Evolutionary conservation across 2,888 invertebrate genomes (phyloP).

Genomic region (Dryobotodes eremita): DNA sequence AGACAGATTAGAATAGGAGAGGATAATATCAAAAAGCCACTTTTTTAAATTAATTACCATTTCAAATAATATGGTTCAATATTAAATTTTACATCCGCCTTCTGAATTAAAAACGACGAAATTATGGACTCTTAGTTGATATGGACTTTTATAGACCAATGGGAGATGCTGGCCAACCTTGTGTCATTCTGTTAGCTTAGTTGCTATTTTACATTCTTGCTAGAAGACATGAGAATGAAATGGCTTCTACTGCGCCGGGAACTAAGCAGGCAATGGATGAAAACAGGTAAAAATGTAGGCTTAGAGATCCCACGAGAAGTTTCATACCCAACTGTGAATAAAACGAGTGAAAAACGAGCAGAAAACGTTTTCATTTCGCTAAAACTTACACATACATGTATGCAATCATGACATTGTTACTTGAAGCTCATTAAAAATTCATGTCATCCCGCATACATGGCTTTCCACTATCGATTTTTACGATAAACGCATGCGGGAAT

Average conservation of each 20-base stretch:
- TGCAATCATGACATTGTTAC: neutral
- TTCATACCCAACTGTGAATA: neutral
- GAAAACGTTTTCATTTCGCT: neutral
- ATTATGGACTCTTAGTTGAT: neutral
- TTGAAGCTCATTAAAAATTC: conserved; percentile 30
- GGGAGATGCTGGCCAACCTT: neutral
- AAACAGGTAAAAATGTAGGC: conserved; percentile 24
- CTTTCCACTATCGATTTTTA: conserved; percentile 58
- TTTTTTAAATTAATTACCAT: neutral
- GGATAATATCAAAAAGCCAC: neutral
- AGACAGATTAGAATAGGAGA: neutral
- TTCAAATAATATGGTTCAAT: neutral
- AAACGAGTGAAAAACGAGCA: neutral
- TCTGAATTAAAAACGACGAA: neutral
- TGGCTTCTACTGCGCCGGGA: neutral
- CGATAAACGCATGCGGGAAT: conserved; percentile 56
- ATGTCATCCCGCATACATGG: conserved; percentile 41
- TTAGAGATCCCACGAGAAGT: neutral
- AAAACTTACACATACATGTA: neutral
- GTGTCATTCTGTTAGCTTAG: neutral
- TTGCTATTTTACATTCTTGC: neutral
- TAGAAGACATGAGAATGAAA: neutral
- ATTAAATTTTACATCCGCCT: neutral
- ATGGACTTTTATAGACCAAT: neutral
- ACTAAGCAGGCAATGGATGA: neutral